Evolutionary conservation across 2,888 invertebrate genomes (phyloP).

Genomic region (Saturnia pavonia): DNA sequence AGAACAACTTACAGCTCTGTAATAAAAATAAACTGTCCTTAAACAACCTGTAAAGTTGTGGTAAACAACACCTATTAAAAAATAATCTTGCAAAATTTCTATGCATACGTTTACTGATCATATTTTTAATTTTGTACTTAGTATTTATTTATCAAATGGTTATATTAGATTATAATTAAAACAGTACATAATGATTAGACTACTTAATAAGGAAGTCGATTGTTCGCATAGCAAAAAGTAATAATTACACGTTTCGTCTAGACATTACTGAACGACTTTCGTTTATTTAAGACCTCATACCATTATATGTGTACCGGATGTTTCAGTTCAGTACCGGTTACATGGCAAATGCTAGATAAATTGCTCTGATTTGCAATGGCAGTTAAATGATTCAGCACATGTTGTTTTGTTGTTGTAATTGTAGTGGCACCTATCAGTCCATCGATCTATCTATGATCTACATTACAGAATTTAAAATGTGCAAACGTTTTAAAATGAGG

Average conservation of each 20-base stretch:
- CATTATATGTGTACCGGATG: slow-evolving; percentile 21
- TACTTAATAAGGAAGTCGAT: slow-evolving; percentile 6
- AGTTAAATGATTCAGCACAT: slow-evolving; percentile 21
- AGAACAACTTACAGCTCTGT: no score
- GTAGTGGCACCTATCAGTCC: slow-evolving; percentile 8
- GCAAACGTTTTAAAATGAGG: neutral
- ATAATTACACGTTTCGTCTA: slow-evolving; percentile 2
- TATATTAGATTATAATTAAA: neutral
- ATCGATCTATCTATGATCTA: slow-evolving; percentile 6
- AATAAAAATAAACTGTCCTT: no score
- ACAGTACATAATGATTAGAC: slow-evolving; percentile 2
- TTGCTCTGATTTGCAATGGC: slow-evolving; percentile 20
- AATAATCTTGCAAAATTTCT: neutral
- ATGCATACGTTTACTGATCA: neutral
- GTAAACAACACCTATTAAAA: neutral
- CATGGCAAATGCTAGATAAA: slow-evolving; percentile 24
- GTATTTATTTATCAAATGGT: no score
- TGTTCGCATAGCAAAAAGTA: slow-evolving; percentile 10
- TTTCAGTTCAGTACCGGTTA: slow-evolving; percentile 18
- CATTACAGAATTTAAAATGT: slow-evolving; percentile 1
- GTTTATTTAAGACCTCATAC: slow-evolving; percentile 14
- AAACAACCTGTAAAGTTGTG: neutral
- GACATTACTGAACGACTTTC: slow-evolving; percentile 15
- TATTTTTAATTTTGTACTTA: neutral
- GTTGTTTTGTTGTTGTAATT: slow-evolving; percentile 17